Base-by-base conservation (phyloP, 2,797 vertebrate genomes). In the Microctenopoma steveboyesi region DNA sequence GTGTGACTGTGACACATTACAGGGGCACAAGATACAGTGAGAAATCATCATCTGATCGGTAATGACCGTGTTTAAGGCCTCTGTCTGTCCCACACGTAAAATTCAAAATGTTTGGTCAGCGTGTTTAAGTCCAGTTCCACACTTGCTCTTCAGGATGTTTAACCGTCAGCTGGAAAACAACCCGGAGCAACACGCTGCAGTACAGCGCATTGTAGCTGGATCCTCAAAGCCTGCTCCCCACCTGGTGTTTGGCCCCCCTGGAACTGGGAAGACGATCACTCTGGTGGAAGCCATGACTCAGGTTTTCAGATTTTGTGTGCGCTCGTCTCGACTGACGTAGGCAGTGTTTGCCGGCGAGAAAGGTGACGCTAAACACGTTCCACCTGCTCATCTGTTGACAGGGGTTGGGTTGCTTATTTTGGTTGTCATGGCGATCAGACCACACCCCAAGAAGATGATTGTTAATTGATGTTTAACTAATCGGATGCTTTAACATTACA, bases 191-290 rank as follows among this genome's bases (percentile, higher is more conserved):
- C 43, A 82, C 15, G 88, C 72, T 48, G 97, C 97, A 0, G 91
- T 99, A 65, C 90, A 81, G 30, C 92, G 92, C 58, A 97, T 99
- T 0, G 92, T 98, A 3, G 92, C 78, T 0, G 97, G 96, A 2
- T 85, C 91, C 4, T 97, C 96, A 27, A 94, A 94, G 46, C 97
- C 97, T 0, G 96, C 97, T 48, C 97, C 97, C 0, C 96, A 98
- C 82, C 90, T 99, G 47, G 93, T 99, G 86, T 99, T 99, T 25
- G 97, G 97, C 4, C 97, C 97, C 52, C 97, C 97, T 0, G 97
- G 97, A 48, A 99, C 97, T 0, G 97, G 91, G 70, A 92, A 90
- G 78, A 90, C 90, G 0, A 63, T 85, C 64, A 91, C 88, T 39
- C 54, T 91, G 40, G 87, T 90, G 33, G 89, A 88, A 66, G 82